Conservation (phyloP, 2,888 invertebrate genomes). For the Amphipoea oculea region DNA sequence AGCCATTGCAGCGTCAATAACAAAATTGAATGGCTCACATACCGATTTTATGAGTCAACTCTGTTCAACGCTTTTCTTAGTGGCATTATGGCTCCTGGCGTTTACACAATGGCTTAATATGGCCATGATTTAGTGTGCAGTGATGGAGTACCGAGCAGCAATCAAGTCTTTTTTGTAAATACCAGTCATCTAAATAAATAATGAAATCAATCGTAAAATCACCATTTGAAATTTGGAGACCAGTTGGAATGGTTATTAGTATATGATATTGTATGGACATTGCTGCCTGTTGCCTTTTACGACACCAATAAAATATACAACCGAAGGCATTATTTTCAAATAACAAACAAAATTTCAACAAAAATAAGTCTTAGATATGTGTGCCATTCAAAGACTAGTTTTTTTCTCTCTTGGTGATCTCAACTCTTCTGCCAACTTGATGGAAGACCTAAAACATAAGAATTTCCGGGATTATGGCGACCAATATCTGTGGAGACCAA, state of each 20-base stretch:
- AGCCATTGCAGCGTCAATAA: not conserved
- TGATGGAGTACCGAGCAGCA: not conserved
- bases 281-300: not conserved
- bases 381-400: not conserved
- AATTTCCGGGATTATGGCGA: too few relatives aligned
- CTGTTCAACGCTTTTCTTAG: conserved; percentile 23
- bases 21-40: conserved; percentile 27
- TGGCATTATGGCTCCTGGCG: not conserved
- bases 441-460: not conserved
- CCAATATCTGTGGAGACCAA: too few relatives aligned
- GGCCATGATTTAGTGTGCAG: not conserved
- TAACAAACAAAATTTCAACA: too few relatives aligned
- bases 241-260: not conserved
- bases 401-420: not conserved
- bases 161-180: not conserved
- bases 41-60: conserved; percentile 30
- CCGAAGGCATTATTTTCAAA: not conserved
- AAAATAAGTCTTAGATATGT: too few relatives aligned
- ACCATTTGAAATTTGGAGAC: not conserved
- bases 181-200: too few relatives aligned
- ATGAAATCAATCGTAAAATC: not conserved
- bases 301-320: not conserved
- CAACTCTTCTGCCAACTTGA: not conserved
- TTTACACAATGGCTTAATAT: not conserved
- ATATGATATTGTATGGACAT: not conserved